Base-by-base conservation (phyloP, 2,797 vertebrate genomes). In the Alcedo atthis region DNA sequence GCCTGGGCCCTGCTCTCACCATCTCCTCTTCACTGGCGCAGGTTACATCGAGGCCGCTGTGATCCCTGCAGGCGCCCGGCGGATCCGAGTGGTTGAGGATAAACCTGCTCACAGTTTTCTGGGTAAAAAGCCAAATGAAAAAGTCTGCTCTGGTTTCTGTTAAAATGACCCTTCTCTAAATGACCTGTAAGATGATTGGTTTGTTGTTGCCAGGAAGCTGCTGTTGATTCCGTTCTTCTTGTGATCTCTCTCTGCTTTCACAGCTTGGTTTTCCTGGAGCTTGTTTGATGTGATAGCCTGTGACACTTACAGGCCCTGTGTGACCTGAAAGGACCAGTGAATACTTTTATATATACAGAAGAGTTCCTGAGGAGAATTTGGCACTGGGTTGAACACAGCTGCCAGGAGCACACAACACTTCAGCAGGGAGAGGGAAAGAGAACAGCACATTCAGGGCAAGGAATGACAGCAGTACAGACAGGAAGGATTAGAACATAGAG, bases 21-120 rank as follows among this genome's bases (percentile, higher is more conserved):
- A 2, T 54, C 3, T 94, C 71, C 81, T 63, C 49, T 92, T 93
- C 93, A 48, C 97, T 92, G 48, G 91, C 71, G 1, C 82, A 99
- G 99, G 99, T 97, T 99, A 99, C 95, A 98, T 99, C 9, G 99
- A 99, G 97, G 99, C 99, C 5, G 97, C 98, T n/a, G 93, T 99
- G 88, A 99, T 99, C 95, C 99, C 99, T 8, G 98, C 98, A 7
- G 99, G 99, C 80, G 99, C 99, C 13, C 97, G 99, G 69, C 97
- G 99, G 93, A 99, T 99, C 94, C 98, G 98, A 88, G 98, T 99
- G 81, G 98, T 99, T 88, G 99, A 99, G 94, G 98, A 99, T 96
- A 99, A 98, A 86, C 99, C 99, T 40, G 99, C 98, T 59, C 99
- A 99, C 97, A 99, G 99, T 96, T 99, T 99, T 97, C 98, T 99